Evolutionary conservation across 2,888 invertebrate species (phyloP).

Genomic region (Drosophila putrida): DNA sequence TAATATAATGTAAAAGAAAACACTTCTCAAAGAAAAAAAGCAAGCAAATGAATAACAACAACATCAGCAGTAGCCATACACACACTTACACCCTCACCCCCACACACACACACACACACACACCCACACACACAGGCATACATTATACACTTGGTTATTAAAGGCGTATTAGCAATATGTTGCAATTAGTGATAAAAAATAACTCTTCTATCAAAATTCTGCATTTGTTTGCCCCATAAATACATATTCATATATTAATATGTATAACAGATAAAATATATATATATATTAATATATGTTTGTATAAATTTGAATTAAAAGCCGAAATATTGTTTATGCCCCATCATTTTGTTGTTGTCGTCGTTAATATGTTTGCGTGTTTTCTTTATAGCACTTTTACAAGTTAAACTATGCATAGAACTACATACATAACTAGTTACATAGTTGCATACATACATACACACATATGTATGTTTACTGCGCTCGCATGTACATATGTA

Average conservation of each 20-base stretch:
- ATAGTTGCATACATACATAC: constrained; percentile 16
- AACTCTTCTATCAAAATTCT: constrained; percentile 22
- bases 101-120: constrained; percentile 9
- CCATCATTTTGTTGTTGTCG: constrained; percentile 49
- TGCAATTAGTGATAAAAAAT: constrained; percentile 20
- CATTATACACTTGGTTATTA: constrained; percentile 7
- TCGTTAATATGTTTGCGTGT: constrained; percentile 58
- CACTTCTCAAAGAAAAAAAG: constrained; percentile 23
- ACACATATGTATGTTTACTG: constrained; percentile 32
- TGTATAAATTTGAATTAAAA: constrained; percentile 7
- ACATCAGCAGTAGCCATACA: constrained; percentile 37
- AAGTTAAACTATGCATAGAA: constrained; percentile 17
- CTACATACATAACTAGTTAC: constrained; percentile 16
- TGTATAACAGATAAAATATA: not conserved
- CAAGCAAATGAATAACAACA: constrained; percentile 32
- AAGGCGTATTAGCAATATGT: constrained; percentile 20
- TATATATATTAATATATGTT: constrained; percentile 3
- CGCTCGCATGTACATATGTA: constrained; percentile 17
- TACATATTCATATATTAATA: not conserved
- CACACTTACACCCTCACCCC: constrained; percentile 17
- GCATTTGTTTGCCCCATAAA: constrained; percentile 38
- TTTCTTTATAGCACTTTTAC: constrained; percentile 46
- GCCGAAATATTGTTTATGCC: constrained; percentile 18
- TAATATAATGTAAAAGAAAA: constrained; percentile 24
- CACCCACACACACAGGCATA: constrained; percentile 19